Evolutionary conservation across 2,888 invertebrate genomes (phyloP), one percentile per base, ranked within the genome.

Genomic region (Chymomyza fuscimana): DNA sequence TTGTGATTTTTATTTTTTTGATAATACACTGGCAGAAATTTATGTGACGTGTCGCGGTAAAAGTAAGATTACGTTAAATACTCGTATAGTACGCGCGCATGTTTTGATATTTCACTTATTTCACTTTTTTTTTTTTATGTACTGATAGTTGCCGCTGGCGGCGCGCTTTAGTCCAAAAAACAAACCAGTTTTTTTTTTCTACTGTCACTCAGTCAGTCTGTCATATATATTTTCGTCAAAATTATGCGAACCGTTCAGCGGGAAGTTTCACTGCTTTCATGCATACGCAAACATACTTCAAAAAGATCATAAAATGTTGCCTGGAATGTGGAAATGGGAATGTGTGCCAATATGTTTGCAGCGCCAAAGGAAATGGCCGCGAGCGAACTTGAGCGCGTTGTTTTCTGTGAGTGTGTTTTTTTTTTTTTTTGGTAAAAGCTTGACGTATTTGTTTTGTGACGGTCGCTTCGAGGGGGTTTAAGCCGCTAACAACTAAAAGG

Each of bases 301-400:
- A 46, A 66, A 58, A 63, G 25, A 25, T 62, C 63, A 63, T 54
- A 63, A 59, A 70, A 65, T 65, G 69, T 62, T 74, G 74, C 29
- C 54, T 67, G 69, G 70, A 63, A 72, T 77, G 78, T 76, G 73
- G 73, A 79, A 74, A 76, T 78, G 83, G 81, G 73, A 80, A 78
- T 83, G 86, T 87, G 77, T 87, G 85, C 85, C 85, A 85, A 85
- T 86, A 80, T 83, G 84, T 70, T 32, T 82, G 68, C 36, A 36
- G 63, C 61, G 70, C 67, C 69, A 82, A 73, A 85, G 87, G 83
- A 84, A 84, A 84, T 83, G 78, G 86, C 82, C 74, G 76, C 67
- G 80, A 85, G 70, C 75, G 67, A 12, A 29, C 63, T 58, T 22
- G 5, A 29, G 22, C 32, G 25, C 4, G 29, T 25, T 7, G 7